Base-by-base conservation (phyloP, 2,888 invertebrate species). In the Lasiommata megera region DNA sequence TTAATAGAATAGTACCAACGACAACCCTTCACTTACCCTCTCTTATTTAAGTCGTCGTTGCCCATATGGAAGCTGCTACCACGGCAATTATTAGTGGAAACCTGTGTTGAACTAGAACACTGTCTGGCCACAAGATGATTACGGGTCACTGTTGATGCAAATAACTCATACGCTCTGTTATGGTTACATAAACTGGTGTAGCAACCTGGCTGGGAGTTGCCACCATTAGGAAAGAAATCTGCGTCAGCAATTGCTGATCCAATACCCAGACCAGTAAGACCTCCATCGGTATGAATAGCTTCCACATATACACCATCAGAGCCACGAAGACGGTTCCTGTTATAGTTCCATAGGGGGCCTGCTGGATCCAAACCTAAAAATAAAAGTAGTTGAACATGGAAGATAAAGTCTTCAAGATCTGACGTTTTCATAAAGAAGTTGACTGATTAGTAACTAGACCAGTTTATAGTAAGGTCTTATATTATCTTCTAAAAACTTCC, bases 151-250 rank as follows among this genome's bases (percentile, higher is more conserved):
- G 79, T 74, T 5, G 84, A 68, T 29, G 82, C 84, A 12, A 84
- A 86, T 6, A 80, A 63, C 47, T 80, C 75, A 77, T 79, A 84
- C 6, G 86, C 78, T 6, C 81, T 79, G 56, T 84, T 78, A 61
- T 86, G 87, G 61, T 80, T 72, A 65, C 87, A 87, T 1, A 82
- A 16, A 40, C 66, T 76, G 5, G 73, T 71, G 0, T 74, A 1
- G 53, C 87, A 88, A 1, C 80, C 84, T 1, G 86, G 84, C 52
- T 84, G 83, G n/a, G 72, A 73, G 52, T 66, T 78, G 0, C 93
- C 93, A 41, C 90, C 88, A 63, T 93, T 93, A 17, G 92, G 92
- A 86, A 92, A 93, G 74, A 93, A 93, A 72, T 93, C 93, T 1
- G 75, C 92, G 56, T 92, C 77, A 0, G 86, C 93, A 2, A 93